Evolutionary conservation across 2,797 vertebrate species (phyloP), one percentile per base, ranked within the genome.

Genomic region (Mus spretus): DNA sequence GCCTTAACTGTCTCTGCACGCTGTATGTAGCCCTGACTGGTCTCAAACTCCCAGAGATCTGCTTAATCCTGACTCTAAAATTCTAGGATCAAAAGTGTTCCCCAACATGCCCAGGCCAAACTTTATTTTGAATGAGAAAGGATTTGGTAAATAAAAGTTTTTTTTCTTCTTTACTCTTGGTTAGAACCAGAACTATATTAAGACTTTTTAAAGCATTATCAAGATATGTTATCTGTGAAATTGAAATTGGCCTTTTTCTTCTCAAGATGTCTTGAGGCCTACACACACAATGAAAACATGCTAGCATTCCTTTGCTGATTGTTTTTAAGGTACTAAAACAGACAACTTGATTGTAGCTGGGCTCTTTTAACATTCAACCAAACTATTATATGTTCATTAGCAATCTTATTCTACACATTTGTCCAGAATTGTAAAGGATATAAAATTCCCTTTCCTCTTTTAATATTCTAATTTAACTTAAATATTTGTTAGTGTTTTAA

Each of bases 41-140:
- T 1, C 24, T 61, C 81, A 28, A 61, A 83, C 59, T 83, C 7
- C n/a, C 14, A 61, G 3, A 44, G 13, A 83, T 61, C 57, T 82
- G 80, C n/a, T 61, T 40, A 26, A 40, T 83, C 15, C 37, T 83
- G 81, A 28, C 22, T 28, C 80, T 37, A 82, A 3, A 22, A 22
- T 40, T 24, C n/a, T 37, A 28, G 37, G 24, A 31, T 44, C 37
- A 83, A 44, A 40, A 40, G 22, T 83, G 37, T 44, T 26, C 14
- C 15, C 2, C n/a, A 83, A 26, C 14, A 44, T 28, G 37, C 57
- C 6, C 13, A 28, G n/a, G 80, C 6, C 13, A 78, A 20, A 79
- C 31, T 77, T 85, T 90, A 87, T 57, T 87, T 87, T 84, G 82
- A 79, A 79, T 50, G 44, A 79, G 61, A 79, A 91, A 86, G 26